phyloP scores from a whole-genome alignment of 2,888 invertebrate genomes.

The Caenorhabditis imperialis region DNA sequence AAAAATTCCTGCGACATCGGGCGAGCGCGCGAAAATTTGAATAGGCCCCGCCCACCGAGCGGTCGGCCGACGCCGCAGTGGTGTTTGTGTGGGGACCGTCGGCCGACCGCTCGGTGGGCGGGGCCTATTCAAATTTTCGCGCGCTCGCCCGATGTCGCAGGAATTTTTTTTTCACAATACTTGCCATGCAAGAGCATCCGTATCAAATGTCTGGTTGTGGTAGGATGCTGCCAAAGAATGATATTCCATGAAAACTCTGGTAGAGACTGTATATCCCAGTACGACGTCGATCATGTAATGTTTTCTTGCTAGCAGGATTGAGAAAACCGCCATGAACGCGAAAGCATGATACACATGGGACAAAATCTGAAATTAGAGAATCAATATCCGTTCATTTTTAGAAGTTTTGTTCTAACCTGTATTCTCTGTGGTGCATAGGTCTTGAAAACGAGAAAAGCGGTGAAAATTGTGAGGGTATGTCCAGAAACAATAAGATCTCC shows the following conservation, averaged over 20 bases:
- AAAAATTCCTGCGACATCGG: background rate
- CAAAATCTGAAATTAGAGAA: conserved; percentile 38
- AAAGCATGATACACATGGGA: conserved; percentile 68
- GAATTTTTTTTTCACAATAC: too few species aligned
- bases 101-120: too few species aligned
- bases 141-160: too few species aligned
- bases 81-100: too few species aligned
- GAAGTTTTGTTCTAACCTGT: conserved; percentile 37
- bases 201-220: conserved; percentile 68
- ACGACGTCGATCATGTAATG: conserved; percentile 76
- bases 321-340: conserved; percentile 66
- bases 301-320: conserved; percentile 74
- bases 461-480: conserved; percentile 75
- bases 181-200: conserved; percentile 68
- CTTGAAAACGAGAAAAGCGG: conserved; percentile 67
- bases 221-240: conserved; percentile 68
- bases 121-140: too few species aligned
- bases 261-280: conserved; percentile 71
- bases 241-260: conserved; percentile 75
- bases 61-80: too few species aligned
- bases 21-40: too few species aligned
- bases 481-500: conserved; percentile 77
- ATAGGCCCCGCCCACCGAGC: too few species aligned
- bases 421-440: conserved; percentile 71
- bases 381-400: too few species aligned